A percentile compares a stretch with the other conserved stretches of the same genome.
Evolutionary conservation across 2,888 invertebrate species (phyloP).

Genomic region (Melinaea menophilus): DNA sequence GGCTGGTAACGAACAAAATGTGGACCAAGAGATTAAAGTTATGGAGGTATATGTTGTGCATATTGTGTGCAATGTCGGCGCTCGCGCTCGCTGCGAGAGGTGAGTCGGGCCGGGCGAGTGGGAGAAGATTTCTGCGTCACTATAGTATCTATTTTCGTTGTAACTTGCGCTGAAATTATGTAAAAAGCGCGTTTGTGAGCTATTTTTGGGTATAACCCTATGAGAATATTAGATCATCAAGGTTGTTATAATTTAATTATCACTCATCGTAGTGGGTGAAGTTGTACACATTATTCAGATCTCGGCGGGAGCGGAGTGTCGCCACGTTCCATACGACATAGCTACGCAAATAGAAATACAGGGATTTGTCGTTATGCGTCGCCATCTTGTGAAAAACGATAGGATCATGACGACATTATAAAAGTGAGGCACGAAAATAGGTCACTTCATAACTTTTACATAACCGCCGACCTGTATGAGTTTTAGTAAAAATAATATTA

Average conservation of each 20-base stretch:
- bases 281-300: slow-evolving; percentile 26
- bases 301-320: slow-evolving; percentile 32
- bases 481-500: not conserved
- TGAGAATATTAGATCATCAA: slow-evolving; percentile 60
- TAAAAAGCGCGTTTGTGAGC: slow-evolving; percentile 75
- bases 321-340: slow-evolving; percentile 52
- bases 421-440: slow-evolving; percentile 63
- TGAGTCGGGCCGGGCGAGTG: slow-evolving; percentile 47
- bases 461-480: slow-evolving; percentile 27
- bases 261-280: slow-evolving; percentile 15
- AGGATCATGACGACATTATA: slow-evolving; percentile 71
- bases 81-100: slow-evolving; percentile 68
- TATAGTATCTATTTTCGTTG: slow-evolving; percentile 71
- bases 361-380: slow-evolving; percentile 74
- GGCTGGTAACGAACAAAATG: slow-evolving; percentile 71
- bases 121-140: slow-evolving; percentile 65
- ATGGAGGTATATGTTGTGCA: slow-evolving; percentile 75
- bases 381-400: slow-evolving; percentile 79
- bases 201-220: slow-evolving; percentile 75
- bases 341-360: slow-evolving; percentile 78
- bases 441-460: slow-evolving; percentile 44
- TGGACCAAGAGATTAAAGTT: slow-evolving; percentile 72
- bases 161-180: slow-evolving; percentile 78
- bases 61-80: slow-evolving; percentile 65
- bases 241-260: slow-evolving; percentile 40